These are phyloP conservation scores for Parapristionchus giblindavisi DNA, from an alignment of 2,888 invertebrate genomes.

Conservation along the genomic window DNA sequence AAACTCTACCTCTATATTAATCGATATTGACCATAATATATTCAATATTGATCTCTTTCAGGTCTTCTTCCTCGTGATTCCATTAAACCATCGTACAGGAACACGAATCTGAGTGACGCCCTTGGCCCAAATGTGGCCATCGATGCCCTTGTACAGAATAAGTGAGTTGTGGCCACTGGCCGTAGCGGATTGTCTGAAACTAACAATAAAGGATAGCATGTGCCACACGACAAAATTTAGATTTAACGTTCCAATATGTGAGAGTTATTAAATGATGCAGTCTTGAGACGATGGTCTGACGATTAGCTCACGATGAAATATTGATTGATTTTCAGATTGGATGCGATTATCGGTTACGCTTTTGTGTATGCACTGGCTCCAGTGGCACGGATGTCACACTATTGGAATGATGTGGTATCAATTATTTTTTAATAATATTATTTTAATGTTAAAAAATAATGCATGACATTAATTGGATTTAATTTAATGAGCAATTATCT, in stretches of 20 bases:
- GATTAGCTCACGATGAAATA: background rate
- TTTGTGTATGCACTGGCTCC: conserved; percentile 66
- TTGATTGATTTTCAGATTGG: conserved; percentile 46
- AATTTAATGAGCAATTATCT: too few relatives aligned
- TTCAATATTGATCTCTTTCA: background rate
- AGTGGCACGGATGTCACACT: conserved; percentile 66
- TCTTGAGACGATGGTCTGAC: background rate
- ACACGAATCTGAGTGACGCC: conserved; percentile 63
- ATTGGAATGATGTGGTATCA: conserved; percentile 55
- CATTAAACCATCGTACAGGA: conserved; percentile 53
- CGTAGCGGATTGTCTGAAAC: background rate
- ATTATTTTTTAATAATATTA: background rate
- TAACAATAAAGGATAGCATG: too few relatives aligned
- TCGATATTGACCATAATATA: background rate
- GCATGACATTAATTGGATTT: too few relatives aligned
- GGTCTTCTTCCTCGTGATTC: conserved; percentile 55
- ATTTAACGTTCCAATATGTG: background rate
- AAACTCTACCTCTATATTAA: too few relatives aligned
- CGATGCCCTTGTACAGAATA: conserved; percentile 55
- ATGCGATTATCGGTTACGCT: conserved; percentile 67
- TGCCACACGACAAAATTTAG: too few relatives aligned
- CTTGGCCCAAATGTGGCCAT: conserved; percentile 68
- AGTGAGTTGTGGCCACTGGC: background rate
- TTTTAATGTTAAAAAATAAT: background rate
- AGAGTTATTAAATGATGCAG: background rate